Evolutionary conservation across 2,113 vertebrate genomes (phyloP), one percentile per base, ranked within the genome.

Genomic region (Stegastes partitus): DNA sequence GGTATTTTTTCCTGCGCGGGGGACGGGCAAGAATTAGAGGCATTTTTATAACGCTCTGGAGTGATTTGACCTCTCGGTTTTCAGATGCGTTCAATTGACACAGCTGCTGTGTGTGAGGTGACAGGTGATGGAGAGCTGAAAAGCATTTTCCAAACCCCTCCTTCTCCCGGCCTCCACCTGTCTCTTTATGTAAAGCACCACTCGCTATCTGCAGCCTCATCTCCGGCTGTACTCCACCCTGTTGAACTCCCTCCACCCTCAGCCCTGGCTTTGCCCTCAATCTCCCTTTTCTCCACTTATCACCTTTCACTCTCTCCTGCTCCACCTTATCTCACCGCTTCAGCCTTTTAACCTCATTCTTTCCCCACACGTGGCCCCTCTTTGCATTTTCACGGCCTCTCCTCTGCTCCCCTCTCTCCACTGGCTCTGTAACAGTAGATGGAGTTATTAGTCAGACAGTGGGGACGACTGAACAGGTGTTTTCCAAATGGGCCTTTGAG

Each of bases 401-500:
- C 70, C 49, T 34, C 72, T 23, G 15, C 75, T 2, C 55, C 15
- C 23, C 42, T 58, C 59, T 45, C 63, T 19, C 59, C 68, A 25
- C 54, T 72, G 1, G 5, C 65, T 66, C 44, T 18, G 73, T 92
- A 93, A 93, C 89, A 85, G 89, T 86, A 92, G 89, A 92, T 90
- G 91, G 83, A 93, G 88, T 93, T 90, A 92, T 93, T 93, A 92
- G 86, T 89, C 85, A 90, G 90, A 93, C 89, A 84, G 85, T 85
- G 74, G 87, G 82, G 84, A 87, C 83, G 90, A 88, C 86, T 77
- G 86, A 93, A 93, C 93, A 94, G 94, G 93, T 94, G 93, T 94
- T 94, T 94, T 92, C 92, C 89, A 92, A 93, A 94, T 93, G 92
- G 90, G 76, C 90, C 79, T 92, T 87, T 88, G 85, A 89, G 88